A percentile compares a stretch with the other conserved stretches of the same genome.
phyloP scores from a whole-genome alignment of 1,140 invertebrate genomes.

The Tetragnatha versicolor region DNA sequence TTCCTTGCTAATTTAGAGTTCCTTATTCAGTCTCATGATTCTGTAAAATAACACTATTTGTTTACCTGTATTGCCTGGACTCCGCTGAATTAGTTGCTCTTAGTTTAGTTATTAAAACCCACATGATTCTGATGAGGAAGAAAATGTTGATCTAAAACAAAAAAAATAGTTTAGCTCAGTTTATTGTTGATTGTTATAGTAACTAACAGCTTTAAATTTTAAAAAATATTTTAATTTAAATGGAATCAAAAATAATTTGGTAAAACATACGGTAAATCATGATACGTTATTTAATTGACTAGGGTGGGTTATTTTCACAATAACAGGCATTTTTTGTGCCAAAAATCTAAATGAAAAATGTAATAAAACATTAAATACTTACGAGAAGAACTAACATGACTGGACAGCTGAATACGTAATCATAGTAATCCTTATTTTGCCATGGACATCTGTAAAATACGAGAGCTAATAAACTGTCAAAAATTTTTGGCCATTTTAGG shows the following conservation, averaged over 20 bases:
- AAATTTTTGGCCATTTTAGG: background rate
- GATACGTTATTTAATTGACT: too few relatives aligned
- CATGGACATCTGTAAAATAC: constrained; percentile 55
- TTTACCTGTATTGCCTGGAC: constrained; percentile 82
- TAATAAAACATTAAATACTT: constrained; percentile 31
- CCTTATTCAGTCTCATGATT: background rate
- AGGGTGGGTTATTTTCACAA: too few relatives aligned
- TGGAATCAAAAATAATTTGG: background rate
- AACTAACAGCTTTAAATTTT: constrained; percentile 56
- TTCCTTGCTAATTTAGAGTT: background rate
- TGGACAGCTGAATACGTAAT: constrained; percentile 58
- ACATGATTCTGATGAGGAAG: constrained; percentile 90
- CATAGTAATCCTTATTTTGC: constrained; percentile 57
- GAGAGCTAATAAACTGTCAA: background rate
- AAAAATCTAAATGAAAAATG: too few relatives aligned
- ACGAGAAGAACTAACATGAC: constrained; percentile 57
- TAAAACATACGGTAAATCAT: too few relatives aligned
- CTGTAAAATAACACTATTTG: constrained; percentile 54
- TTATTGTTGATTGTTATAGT: background rate
- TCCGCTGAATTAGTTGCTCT: constrained; percentile 83
- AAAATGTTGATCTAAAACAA: constrained; percentile 79
- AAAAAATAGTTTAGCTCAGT: background rate
- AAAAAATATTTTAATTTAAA: background rate
- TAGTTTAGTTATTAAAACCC: constrained; percentile 91
- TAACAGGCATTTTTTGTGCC: too few relatives aligned